Conservation (phyloP, 2,797 vertebrate species). For the Intellagama lesueurii region DNA sequence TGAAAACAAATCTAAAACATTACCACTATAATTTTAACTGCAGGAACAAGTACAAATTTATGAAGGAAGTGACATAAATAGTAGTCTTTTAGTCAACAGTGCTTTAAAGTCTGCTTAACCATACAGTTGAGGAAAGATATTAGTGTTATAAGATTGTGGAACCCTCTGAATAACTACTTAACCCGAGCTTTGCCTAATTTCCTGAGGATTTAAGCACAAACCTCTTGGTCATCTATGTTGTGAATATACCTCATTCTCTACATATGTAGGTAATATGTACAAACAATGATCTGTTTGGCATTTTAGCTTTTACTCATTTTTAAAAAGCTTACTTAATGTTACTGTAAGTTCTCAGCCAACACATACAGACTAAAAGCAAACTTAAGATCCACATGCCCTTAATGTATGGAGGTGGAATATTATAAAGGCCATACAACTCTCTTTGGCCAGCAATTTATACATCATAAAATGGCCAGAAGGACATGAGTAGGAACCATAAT, state of each 20-base stretch:
- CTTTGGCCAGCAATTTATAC: not conserved
- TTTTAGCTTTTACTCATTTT: not conserved
- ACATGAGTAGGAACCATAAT: not conserved
- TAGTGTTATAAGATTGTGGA: not conserved
- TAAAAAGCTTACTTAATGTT: not conserved
- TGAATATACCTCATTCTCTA: conserved; percentile 63
- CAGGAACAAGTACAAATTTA: not conserved
- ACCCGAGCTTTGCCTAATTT: not conserved
- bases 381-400: not conserved
- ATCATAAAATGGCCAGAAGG: not conserved
- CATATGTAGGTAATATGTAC: conserved; percentile 2
- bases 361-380: rapidly evolving
- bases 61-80: not conserved
- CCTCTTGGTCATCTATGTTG: not conserved
- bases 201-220: not conserved
- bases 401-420: not conserved
- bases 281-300: conserved; percentile 25
- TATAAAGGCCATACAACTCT: not conserved
- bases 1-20: not conserved
- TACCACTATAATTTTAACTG: not conserved
- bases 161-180: rapidly evolving
- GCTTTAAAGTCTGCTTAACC: not conserved
- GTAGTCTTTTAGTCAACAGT: not conserved
- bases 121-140: rapidly evolving
- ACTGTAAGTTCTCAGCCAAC: not conserved